phyloP scores from a whole-genome alignment of 1,140 invertebrate species.

The Drosophila littoralis region DNA sequence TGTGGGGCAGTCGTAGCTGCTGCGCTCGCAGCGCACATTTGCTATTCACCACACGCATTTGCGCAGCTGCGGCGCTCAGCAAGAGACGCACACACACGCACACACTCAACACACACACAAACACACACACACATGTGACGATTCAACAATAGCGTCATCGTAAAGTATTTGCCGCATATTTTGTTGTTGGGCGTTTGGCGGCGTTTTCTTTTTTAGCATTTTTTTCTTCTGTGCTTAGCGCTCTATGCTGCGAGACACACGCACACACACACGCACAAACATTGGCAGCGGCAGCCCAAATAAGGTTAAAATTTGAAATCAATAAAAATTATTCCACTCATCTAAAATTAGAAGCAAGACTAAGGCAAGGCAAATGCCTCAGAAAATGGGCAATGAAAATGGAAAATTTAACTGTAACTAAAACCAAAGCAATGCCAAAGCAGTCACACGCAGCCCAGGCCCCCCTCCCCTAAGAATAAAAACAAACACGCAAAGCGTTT shows the following conservation, averaged over 20 bases:
- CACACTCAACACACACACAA: slow-evolving; percentile 10
- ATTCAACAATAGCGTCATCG: slow-evolving; percentile 77
- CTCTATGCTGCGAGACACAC: slow-evolving; percentile 22
- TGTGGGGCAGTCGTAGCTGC: slow-evolving; percentile 8
- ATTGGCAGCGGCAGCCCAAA: slow-evolving; percentile 38
- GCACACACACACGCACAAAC: slow-evolving; percentile 20
- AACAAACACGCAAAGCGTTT: slow-evolving; percentile 53
- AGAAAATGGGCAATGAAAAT: slow-evolving; percentile 1
- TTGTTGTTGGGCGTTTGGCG: slow-evolving; percentile 64
- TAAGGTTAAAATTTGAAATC: slow-evolving; percentile 83
- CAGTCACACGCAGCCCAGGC: neutral
- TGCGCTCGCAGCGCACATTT: neutral
- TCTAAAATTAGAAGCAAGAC: slow-evolving; percentile 74
- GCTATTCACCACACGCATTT: slow-evolving; percentile 57
- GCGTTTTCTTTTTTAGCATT: slow-evolving; percentile 25
- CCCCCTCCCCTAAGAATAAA: slow-evolving; percentile 13
- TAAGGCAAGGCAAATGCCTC: slow-evolving; percentile 47
- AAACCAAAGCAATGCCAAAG: slow-evolving; percentile 34
- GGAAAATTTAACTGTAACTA: slow-evolving; percentile 24
- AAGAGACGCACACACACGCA: slow-evolving; percentile 1
- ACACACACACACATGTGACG: slow-evolving; percentile 18
- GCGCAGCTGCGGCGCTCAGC: slow-evolving; percentile 59
- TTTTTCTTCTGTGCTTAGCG: slow-evolving; percentile 50
- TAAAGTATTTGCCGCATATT: slow-evolving; percentile 74
- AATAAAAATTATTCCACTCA: slow-evolving; percentile 80